Conservation (phyloP, 1,140 invertebrate species). For the Dinothrombium tinctorium region DNA sequence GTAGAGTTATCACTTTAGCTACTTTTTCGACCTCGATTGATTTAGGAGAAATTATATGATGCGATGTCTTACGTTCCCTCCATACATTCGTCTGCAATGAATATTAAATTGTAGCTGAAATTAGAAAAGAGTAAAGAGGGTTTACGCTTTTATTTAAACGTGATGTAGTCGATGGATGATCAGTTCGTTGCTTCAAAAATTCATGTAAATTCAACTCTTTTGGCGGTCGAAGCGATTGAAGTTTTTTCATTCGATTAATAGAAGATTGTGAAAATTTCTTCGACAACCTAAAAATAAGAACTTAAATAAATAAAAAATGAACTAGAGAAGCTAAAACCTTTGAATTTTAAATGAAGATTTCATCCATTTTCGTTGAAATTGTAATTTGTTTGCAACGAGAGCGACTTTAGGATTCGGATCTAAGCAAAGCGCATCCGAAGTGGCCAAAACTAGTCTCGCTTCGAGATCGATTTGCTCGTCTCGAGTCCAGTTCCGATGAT, state of each 20-base stretch:
- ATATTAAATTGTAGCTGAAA: too few relatives aligned
- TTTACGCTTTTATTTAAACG: not conserved
- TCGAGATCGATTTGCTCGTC: slow-evolving; percentile 55
- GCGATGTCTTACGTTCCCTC: too few relatives aligned
- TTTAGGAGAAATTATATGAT: too few relatives aligned
- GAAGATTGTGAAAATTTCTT: slow-evolving; percentile 4
- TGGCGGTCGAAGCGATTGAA: not conserved
- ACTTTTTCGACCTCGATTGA: slow-evolving; percentile 5
- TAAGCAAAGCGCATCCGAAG: slow-evolving; percentile 55
- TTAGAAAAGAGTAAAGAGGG: too few relatives aligned
- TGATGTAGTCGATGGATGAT: not conserved
- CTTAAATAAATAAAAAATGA: not conserved
- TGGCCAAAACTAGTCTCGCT: slow-evolving; percentile 43
- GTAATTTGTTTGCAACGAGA: slow-evolving; percentile 40
- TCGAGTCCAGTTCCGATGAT: slow-evolving; percentile 38
- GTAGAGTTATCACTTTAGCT: too few relatives aligned
- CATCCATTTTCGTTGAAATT: slow-evolving; percentile 43
- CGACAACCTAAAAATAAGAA: slow-evolving; percentile 1
- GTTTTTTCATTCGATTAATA: slow-evolving; percentile 4
- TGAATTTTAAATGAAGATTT: slow-evolving; percentile 16
- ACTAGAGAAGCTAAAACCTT: not conserved
- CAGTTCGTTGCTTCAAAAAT: slow-evolving; percentile 5
- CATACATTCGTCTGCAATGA: too few relatives aligned
- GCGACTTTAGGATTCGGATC: slow-evolving; percentile 57
- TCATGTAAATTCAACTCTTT: slow-evolving; percentile 5